Evolutionary conservation across 2,888 invertebrate genomes (phyloP).

Genomic region (Lepetodrilus schrolli): DNA sequence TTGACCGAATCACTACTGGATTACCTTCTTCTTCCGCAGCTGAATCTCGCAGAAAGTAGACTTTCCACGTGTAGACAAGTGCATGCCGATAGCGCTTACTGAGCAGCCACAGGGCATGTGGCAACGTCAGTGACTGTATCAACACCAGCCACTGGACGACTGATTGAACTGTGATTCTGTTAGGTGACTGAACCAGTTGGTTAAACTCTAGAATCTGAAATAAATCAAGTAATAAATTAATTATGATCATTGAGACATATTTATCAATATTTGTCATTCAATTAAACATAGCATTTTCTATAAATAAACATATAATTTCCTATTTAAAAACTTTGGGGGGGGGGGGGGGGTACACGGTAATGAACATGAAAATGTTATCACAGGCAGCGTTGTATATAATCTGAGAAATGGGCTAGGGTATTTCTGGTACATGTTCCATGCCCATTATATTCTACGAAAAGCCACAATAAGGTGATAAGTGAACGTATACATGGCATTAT

Average conservation of each 20-base stretch:
- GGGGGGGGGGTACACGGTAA: too few relatives aligned
- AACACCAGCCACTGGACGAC: constrained; percentile 58
- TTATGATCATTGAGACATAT: too few relatives aligned
- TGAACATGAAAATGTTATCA: too few relatives aligned
- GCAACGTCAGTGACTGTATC: constrained; percentile 53
- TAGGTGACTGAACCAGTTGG: constrained; percentile 48
- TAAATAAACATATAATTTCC: background rate
- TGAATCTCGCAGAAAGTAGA: constrained; percentile 51
- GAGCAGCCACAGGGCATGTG: constrained; percentile 62
- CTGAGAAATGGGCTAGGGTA: too few relatives aligned
- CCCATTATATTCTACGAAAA: too few relatives aligned
- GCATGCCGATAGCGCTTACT: constrained; percentile 65
- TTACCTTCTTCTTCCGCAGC: constrained; percentile 60
- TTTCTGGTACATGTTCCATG: too few relatives aligned
- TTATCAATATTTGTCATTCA: background rate
- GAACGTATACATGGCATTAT: too few relatives aligned
- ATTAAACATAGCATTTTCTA: background rate
- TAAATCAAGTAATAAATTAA: too few relatives aligned
- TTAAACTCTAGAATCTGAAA: constrained; percentile 63
- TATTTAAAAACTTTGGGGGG: background rate
- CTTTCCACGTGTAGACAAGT: constrained; percentile 58
- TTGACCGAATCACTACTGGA: constrained; percentile 15
- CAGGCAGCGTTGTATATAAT: too few relatives aligned
- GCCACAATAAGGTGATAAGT: too few relatives aligned
- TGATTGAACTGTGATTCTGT: constrained; percentile 48